Evolutionary conservation across 2,797 vertebrate species (phyloP).

Genomic region (Hemitrygon akajei): DNA sequence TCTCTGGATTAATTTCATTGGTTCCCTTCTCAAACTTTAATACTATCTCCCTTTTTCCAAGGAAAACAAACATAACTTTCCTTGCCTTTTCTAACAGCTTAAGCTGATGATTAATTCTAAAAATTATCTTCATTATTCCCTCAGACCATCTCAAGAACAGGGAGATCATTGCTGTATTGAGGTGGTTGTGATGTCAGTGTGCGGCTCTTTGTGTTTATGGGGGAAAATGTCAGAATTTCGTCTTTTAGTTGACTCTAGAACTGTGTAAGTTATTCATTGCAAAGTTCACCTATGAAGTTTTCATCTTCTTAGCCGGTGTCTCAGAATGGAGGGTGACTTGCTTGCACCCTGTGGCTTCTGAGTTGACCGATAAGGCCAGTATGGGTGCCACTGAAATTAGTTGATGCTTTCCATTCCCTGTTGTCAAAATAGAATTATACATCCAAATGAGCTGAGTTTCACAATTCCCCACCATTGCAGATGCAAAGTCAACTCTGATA

Average conservation of each 20-base stretch:
- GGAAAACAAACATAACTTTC: neutral
- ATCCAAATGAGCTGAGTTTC: neutral
- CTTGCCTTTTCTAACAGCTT: neutral
- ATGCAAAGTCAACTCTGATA: neutral
- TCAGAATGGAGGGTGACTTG: no score
- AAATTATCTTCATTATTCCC: neutral
- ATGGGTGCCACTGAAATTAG: neutral
- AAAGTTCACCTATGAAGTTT: no score
- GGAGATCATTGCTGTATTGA: neutral
- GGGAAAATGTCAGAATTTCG: neutral
- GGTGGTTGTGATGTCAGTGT: no score
- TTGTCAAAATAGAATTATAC: neutral
- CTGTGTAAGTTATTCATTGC: neutral
- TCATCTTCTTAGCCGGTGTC: no score
- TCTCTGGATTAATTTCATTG: neutral
- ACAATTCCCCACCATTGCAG: neutral
- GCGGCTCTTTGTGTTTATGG: neutral
- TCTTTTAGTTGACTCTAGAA: neutral
- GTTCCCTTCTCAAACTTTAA: neutral
- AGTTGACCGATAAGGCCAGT: no score
- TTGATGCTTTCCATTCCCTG: neutral
- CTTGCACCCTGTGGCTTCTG: no score
- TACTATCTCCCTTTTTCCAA: neutral
- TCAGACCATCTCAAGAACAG: neutral
- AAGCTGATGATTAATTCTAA: neutral